Base-by-base conservation (phyloP, 2,888 invertebrate species). In the Harpalus rubripes region DNA sequence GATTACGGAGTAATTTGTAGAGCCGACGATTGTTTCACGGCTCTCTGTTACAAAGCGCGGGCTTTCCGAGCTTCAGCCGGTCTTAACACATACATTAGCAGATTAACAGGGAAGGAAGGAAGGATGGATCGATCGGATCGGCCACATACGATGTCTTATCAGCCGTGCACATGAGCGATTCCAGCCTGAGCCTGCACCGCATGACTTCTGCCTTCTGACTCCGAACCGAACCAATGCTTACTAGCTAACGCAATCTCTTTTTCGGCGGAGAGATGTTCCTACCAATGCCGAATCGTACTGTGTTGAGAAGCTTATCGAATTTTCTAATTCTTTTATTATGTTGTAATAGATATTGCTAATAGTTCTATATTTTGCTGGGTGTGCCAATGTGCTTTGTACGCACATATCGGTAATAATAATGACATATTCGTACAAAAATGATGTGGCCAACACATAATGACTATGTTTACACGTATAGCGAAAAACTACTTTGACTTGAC, bases 1-100 rank as follows among this genome's bases (percentile, higher is more conserved):
- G 88, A 88, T 88, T 88, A 87, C 85, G 86, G 86, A 86, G 87
- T 88, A 88, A 88, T 88, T 88, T 88, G 88, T 88, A 87, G 87
- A 86, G 59, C 88, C 86, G 87, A 87, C 87, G 88, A 88, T 88
- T 88, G 87, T 88, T 86, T 87, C 87, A 88, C 68, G 85, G 85
- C 79, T 85, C 85, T 80, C 58, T 18, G 85, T 85, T 85, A 85
- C 80, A 85, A 84, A 84, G 84, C 84, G 78, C 83, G 56, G 72
- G 85, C 85, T 85, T 85, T 85, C 79, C 58, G 72, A 78, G 80
- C 85, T 85, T 85, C 80, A 68, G 80, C 41, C 72, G 72, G 85
- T 68, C 85, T 85, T 85, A 80, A 80, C 85, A 85, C 85, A 85
- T 85, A 85, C 85, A 85, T 85, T 85, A 85, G 85, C 80, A 85